phyloP scores from a whole-genome alignment of 2,797 vertebrate species.

The Eleutherodactylus coqui region DNA sequence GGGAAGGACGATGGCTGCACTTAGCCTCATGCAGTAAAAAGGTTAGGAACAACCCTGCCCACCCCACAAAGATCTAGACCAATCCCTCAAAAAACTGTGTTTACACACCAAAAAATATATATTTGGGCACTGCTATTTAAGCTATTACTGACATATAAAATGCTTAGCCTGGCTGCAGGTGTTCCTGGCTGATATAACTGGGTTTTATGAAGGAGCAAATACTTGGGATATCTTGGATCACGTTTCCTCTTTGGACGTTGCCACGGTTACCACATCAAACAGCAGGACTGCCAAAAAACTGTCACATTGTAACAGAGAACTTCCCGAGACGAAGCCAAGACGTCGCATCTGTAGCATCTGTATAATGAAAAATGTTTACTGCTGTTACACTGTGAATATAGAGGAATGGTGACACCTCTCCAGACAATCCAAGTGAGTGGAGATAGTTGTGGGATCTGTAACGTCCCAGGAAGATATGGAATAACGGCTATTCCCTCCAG shows the following conservation, averaged over 20 bases:
- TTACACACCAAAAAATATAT: not conserved
- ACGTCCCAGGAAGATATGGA: too few species aligned
- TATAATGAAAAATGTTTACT: not conserved
- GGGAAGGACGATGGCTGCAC: too few species aligned
- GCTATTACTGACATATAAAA: not conserved
- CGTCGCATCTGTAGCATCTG: not conserved
- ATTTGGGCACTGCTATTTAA: not conserved
- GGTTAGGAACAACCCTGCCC: too few species aligned
- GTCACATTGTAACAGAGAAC: not conserved
- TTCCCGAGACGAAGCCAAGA: not conserved
- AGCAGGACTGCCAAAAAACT: not conserved
- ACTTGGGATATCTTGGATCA: not conserved
- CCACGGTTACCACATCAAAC: not conserved
- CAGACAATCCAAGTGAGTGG: not conserved
- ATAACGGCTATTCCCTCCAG: too few species aligned
- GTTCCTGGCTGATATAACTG: not conserved
- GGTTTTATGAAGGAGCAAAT: not conserved
- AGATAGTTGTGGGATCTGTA: too few species aligned
- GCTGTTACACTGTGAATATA: not conserved
- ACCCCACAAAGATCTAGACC: too few species aligned
- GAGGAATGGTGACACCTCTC: not conserved
- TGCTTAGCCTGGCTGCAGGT: too few species aligned
- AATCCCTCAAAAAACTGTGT: too few species aligned
- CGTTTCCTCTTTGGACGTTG: not conserved
- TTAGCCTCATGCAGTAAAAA: too few species aligned